These are phyloP conservation scores for Lochmaea capreae DNA, from an alignment of 2,888 invertebrate genomes.

Conservation along the genomic window DNA sequence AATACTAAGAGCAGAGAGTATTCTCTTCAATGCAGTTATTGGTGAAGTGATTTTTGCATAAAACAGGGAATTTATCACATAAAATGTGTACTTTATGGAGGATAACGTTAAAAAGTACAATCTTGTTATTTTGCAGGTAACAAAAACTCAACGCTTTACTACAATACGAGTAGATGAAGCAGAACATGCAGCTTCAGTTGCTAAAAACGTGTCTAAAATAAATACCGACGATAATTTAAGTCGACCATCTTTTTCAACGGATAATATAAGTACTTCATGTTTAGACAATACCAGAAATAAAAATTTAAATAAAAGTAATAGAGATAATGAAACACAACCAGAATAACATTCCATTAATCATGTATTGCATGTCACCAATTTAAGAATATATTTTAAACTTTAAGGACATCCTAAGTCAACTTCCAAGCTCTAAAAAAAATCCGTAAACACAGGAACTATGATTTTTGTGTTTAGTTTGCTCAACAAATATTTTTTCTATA, in stretches of 20 bases:
- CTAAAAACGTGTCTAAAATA: conserved; percentile 25
- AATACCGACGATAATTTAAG: neutral
- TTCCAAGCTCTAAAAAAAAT: too few relatives aligned
- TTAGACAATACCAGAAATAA: neutral
- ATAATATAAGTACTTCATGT: neutral
- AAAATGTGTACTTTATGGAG: conserved; percentile 27
- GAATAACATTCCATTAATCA: neutral
- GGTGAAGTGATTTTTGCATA: too few relatives aligned
- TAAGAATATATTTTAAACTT: neutral
- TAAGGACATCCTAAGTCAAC: neutral
- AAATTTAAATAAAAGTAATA: neutral
- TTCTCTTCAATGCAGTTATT: too few relatives aligned
- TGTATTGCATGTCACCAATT: neutral
- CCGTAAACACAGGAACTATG: too few relatives aligned
- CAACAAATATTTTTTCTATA: too few relatives aligned
- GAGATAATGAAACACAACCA: neutral
- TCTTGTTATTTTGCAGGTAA: conserved; percentile 37
- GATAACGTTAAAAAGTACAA: conserved; percentile 18
- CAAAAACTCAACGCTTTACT: conserved; percentile 60
- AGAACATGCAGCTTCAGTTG: conserved; percentile 59
- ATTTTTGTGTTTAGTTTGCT: too few relatives aligned
- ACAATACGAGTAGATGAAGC: conserved; percentile 63
- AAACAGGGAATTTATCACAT: too few relatives aligned
- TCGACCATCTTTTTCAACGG: neutral
- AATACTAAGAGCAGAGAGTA: too few relatives aligned